Evolutionary conservation across 2,888 invertebrate species (phyloP), one percentile per base, ranked within the genome.

Genomic region (Philereme transversata): DNA sequence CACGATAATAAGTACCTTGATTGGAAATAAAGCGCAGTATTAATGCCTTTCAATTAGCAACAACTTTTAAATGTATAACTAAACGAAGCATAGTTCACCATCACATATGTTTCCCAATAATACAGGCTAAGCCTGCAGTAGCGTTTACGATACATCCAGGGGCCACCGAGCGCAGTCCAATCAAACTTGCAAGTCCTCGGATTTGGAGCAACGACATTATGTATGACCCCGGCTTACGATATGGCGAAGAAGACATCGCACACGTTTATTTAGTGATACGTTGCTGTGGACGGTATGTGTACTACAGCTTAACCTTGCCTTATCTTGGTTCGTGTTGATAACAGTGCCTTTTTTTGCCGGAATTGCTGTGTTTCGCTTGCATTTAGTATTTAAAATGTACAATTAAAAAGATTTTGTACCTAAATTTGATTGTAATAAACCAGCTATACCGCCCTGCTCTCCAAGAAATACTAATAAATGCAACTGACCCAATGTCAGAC

Each of bases 131-230:
- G 72, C 72, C 67, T 55, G 64, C 65, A 75, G 70, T 80, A 79
- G 80, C 77, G 79, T 78, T 78, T 76, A 79, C 74, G 76, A 76
- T 71, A 74, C 70, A 71, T 72, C 64, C 64, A 61, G 64, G 59
- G 64, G 70, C 65, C 68, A 67, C 65, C 68, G 63, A 61, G 70
- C 69, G 72, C 74, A 73, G 70, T 80, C 76, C 76, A 81, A 84
- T 83, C 82, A 84, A 84, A 83, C 76, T 83, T 83, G 77, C 74
- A 77, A 79, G 81, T 74, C 80, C 73, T 54, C 66, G 75, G 79
- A 78, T 77, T 83, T 80, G 73, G 72, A 74, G 61, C 70, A 67
- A 71, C 60, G 69, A 65, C 70, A 73, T 78, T 74, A 75, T 69
- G 71, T 68, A 72, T 70, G 70, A 67, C 69, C 62, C 54, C 55